A percentile compares a stretch with the other conserved stretches of the same genome.
Evolutionary conservation across 2,888 invertebrate species (phyloP).

Genomic region (Mythimna pallens): DNA sequence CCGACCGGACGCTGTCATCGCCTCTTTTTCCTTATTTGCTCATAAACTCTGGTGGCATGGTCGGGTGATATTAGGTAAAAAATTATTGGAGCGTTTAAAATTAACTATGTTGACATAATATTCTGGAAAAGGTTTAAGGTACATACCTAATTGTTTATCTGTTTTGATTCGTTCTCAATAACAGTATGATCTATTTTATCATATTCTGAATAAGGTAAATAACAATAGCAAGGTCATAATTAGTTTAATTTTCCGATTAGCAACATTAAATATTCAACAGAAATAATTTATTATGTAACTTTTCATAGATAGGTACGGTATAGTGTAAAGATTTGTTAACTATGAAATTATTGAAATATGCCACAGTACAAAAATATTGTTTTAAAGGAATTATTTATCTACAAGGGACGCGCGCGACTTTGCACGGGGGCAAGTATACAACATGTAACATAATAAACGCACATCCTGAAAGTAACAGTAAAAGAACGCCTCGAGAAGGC

Average conservation of each 20-base stretch:
- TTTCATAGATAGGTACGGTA: neutral
- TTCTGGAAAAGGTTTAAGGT: neutral
- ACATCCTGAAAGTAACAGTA: too few relatives aligned
- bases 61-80: slow-evolving; percentile 45
- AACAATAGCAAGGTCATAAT: neutral
- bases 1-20: slow-evolving; percentile 30
- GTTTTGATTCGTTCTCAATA: slow-evolving; percentile 14
- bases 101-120: slow-evolving; percentile 13
- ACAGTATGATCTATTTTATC: slow-evolving; percentile 9
- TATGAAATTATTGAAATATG: neutral
- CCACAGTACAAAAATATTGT: neutral
- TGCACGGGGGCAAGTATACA: too few relatives aligned
- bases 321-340: neutral
- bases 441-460: too few relatives aligned
- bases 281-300: neutral
- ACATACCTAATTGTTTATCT: neutral
- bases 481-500: too few relatives aligned
- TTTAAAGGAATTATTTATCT: neutral
- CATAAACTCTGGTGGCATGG: slow-evolving; percentile 17
- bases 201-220: neutral
- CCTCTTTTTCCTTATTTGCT: slow-evolving; percentile 52
- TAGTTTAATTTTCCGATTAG: neutral
- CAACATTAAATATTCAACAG: neutral
- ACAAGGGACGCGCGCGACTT: too few relatives aligned
- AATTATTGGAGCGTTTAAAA: slow-evolving; percentile 30